Base-by-base conservation (phyloP, 2,113 vertebrate species). In the Esox niger region DNA sequence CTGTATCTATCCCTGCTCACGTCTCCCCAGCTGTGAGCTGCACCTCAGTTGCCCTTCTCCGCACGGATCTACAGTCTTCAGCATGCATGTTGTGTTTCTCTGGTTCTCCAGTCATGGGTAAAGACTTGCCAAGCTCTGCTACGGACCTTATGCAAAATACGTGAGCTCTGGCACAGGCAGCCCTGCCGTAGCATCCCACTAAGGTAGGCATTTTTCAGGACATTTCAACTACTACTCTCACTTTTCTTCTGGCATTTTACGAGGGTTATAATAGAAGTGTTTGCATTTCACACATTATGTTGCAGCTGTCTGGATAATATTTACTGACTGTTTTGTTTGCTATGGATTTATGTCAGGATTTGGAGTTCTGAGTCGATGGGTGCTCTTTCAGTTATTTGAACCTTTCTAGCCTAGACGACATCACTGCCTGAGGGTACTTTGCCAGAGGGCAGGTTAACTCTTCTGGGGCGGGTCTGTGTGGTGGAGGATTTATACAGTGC, bases 201-300 rank as follows among this genome's bases (percentile, higher is more conserved):
- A 89, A 85, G 88, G 88, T 89, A 86, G 80, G 80, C 11, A 60
- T 26, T 23, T 30, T 26, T 63, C 2, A 29, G 35, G 46, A 17
- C 21, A 47, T n/a, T 62, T 32, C 20, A 29, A 55, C 11, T 38
- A 13, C 35, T 38, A 38, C 3, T 5, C 38, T 43, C 20, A 6
- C 21, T 23, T 23, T 52, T 4, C 9, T 52, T 52, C 47, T 52
- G n/a, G 17, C 47, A 21, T 17, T 43, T 54, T 8, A 20, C 27
- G 21, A 11, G 2, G 0, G 47, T 66, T 66, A 17, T 55, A 25
- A 11, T 32, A 2, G 1, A 4, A 0, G n/a, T 7, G 4, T 7
- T 32, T 67, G 31, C 35, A 11, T 55, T 57, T 3, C 30, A 17
- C n/a, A n/a, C n/a, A n/a, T n/a, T 29, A 20, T 26, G 6, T 23